These are phyloP conservation scores for Daktulosphaira vitifoliae DNA, from an alignment of 1,140 invertebrate genomes.

Conservation along the genomic window DNA sequence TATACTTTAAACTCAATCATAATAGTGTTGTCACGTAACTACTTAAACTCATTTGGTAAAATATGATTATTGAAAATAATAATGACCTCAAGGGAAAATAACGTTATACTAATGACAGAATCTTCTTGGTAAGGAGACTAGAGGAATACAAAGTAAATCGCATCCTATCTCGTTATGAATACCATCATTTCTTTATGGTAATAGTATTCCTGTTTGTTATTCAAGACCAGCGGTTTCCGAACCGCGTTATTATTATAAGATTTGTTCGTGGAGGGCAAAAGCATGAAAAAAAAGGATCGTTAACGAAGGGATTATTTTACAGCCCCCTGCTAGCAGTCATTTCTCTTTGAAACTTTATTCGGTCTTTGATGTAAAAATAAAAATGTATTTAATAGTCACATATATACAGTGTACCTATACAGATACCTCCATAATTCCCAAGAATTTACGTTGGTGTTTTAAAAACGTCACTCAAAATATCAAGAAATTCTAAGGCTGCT, in stretches of 20 bases:
- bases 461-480: slow-evolving; percentile 30
- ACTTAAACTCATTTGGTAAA: neutral
- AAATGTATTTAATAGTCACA: slow-evolving; percentile 21
- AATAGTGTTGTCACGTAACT: neutral
- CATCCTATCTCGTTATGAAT: slow-evolving; percentile 32
- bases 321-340: slow-evolving; percentile 15
- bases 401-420: neutral
- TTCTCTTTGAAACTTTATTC: slow-evolving; percentile 33
- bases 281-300: slow-evolving; percentile 28
- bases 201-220: slow-evolving; percentile 32
- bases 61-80: slow-evolving; percentile 24
- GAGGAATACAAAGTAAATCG: slow-evolving; percentile 30
- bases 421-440: slow-evolving; percentile 19
- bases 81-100: slow-evolving; percentile 7
- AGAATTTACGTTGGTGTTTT: slow-evolving; percentile 20
- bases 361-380: slow-evolving; percentile 32
- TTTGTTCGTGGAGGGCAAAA: slow-evolving; percentile 10
- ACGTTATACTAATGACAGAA: slow-evolving; percentile 15
- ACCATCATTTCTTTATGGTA: slow-evolving; percentile 32
- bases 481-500: slow-evolving; percentile 22
- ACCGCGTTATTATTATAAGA: slow-evolving; percentile 31
- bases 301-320: slow-evolving; percentile 33
- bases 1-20: too few species aligned
- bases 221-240: slow-evolving; percentile 33
- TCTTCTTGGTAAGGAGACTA: neutral